Conservation (phyloP, 2,113 vertebrate species). For the Dipodomys stephensi region DNA sequence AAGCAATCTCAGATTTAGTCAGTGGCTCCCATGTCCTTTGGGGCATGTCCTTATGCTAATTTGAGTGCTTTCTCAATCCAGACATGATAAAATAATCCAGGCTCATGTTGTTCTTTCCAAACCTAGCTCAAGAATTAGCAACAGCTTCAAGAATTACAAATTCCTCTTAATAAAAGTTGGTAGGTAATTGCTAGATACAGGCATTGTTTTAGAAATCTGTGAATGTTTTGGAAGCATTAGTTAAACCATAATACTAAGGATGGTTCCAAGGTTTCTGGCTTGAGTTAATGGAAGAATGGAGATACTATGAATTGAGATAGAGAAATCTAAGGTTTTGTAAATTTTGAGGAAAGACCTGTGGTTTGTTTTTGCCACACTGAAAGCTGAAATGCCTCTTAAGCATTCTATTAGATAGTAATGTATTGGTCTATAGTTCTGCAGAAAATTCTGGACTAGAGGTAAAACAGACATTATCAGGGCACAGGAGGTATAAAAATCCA, state of each 20-base stretch:
- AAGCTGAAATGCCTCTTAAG: background rate
- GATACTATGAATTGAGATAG: background rate
- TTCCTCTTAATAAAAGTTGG: slow-evolving; percentile 1
- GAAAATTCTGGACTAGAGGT: background rate
- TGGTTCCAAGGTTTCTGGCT: background rate
- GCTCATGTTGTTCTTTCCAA: background rate
- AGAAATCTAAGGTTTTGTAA: background rate
- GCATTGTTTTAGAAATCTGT: slow-evolving; percentile 1
- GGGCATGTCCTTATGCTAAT: background rate
- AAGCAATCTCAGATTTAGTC: slow-evolving; percentile 5
- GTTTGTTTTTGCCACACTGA: background rate
- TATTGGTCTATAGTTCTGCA: background rate
- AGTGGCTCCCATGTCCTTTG: background rate
- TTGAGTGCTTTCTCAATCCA: background rate
- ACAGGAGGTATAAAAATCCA: background rate
- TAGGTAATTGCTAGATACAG: background rate
- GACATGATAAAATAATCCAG: background rate
- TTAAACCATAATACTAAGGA: background rate
- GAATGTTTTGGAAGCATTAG: background rate
- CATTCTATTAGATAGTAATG: background rate
- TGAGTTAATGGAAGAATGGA: background rate
- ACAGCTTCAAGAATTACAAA: background rate
- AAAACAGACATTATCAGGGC: background rate
- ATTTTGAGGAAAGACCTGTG: background rate
- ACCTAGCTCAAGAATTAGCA: background rate